Evolutionary conservation across 1,140 invertebrate species (phyloP).

Genomic region (Ruditapes philippinarum): DNA sequence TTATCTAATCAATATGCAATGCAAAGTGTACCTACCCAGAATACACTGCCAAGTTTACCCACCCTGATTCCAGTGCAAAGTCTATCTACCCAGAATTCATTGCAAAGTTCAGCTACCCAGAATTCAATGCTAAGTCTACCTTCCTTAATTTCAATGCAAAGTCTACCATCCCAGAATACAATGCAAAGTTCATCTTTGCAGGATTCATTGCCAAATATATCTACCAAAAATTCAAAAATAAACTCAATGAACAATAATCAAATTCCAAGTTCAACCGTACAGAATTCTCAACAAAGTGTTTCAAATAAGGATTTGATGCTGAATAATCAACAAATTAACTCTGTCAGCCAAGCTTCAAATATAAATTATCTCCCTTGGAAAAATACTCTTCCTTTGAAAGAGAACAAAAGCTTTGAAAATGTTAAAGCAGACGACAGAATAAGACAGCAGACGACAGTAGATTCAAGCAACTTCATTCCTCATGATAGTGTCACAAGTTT

Average conservation of each 20-base stretch:
- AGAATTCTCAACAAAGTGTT: too few relatives aligned
- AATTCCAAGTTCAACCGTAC: too few relatives aligned
- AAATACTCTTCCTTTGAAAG: too few relatives aligned
- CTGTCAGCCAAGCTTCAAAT: background rate
- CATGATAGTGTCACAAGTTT: background rate
- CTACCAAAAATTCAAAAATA: background rate
- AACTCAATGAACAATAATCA: too few relatives aligned
- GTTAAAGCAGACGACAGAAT: too few relatives aligned
- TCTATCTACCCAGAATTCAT: background rate
- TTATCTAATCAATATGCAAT: too few relatives aligned
- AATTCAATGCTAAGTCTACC: background rate
- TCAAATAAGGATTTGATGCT: too few relatives aligned
- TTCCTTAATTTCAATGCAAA: background rate
- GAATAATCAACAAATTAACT: too few relatives aligned
- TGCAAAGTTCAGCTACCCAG: background rate
- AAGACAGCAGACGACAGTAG: background rate
- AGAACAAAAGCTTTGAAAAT: too few relatives aligned
- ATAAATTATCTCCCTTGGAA: constrained; percentile 11
- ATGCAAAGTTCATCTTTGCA: background rate
- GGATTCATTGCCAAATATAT: background rate
- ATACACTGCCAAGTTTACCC: background rate
- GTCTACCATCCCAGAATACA: background rate
- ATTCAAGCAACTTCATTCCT: background rate
- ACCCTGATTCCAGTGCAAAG: background rate
- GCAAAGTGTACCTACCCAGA: background rate